Percentiles rank a stretch among this genome's conserved stretches.
These are phyloP conservation scores for Drosophila tani DNA, from an alignment of 1,140 invertebrate species.

Conservation along the genomic window DNA sequence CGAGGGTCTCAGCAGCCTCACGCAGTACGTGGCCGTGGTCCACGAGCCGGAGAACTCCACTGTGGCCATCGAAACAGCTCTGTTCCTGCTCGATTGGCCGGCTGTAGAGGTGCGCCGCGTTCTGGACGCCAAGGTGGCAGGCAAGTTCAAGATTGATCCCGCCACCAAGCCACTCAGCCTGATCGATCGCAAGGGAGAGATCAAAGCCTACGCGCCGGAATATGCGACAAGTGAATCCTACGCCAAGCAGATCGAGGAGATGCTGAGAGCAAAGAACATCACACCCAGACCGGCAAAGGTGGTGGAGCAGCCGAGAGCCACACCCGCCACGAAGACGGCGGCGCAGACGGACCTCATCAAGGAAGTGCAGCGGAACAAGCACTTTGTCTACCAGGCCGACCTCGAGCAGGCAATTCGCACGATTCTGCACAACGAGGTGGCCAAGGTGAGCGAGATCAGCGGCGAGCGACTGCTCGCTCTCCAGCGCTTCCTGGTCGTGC, in stretches of 20 bases:
- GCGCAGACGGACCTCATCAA: constrained; percentile 44
- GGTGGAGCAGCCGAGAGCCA: background rate
- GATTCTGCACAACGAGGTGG: constrained; percentile 92
- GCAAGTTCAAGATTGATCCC: constrained; percentile 65
- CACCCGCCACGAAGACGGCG: background rate
- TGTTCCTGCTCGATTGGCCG: constrained; percentile 66
- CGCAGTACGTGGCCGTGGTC: constrained; percentile 81
- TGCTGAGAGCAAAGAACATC: constrained; percentile 70
- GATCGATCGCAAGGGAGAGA: constrained; percentile 54
- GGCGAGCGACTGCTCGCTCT: constrained; percentile 90
- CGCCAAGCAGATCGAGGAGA: constrained; percentile 52
- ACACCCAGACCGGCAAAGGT: constrained; percentile 62
- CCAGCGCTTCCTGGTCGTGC: constrained; percentile 89
- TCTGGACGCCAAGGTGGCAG: constrained; percentile 50
- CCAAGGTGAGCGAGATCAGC: constrained; percentile 88
- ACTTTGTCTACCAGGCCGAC: constrained; percentile 92
- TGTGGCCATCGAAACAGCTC: constrained; percentile 79
- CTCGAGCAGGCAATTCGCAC: constrained; percentile 93
- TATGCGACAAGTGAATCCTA: constrained; percentile 27
- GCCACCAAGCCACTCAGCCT: constrained; percentile 43
- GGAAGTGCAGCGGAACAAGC: constrained; percentile 75
- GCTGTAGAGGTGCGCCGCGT: constrained; percentile 66
- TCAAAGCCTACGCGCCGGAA: constrained; percentile 16
- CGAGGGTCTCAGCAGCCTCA: constrained; percentile 82
- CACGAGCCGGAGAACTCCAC: constrained; percentile 83